Conservation (phyloP, 1,140 invertebrate species). For the Calliopsis andreniformis region DNA sequence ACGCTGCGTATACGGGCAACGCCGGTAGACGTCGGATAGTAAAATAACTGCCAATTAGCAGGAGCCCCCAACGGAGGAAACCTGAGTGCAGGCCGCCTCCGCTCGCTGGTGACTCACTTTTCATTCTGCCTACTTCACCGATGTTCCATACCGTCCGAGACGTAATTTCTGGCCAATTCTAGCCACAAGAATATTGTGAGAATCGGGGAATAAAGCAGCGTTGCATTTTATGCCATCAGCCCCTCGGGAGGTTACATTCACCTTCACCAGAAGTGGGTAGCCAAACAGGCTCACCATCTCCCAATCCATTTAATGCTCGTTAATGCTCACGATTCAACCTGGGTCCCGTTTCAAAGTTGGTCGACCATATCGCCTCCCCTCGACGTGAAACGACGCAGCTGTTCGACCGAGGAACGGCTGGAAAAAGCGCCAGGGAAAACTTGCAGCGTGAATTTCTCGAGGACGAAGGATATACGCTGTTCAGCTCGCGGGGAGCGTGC, state of each 20-base stretch:
- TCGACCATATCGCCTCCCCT: background rate
- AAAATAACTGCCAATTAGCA: slow-evolving; percentile 68
- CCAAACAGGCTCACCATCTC: too few relatives aligned
- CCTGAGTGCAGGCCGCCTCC: slow-evolving; percentile 23
- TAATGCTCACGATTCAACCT: background rate
- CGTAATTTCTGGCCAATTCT: too few relatives aligned
- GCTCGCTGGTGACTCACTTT: slow-evolving; percentile 54
- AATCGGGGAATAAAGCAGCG: too few relatives aligned
- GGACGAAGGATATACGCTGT: slow-evolving; percentile 19
- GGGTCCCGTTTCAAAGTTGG: background rate
- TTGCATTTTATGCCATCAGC: too few relatives aligned
- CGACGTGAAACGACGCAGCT: slow-evolving; percentile 45
- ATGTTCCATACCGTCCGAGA: too few relatives aligned
- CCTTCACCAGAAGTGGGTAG: too few relatives aligned
- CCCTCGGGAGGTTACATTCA: too few relatives aligned
- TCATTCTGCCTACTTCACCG: slow-evolving; percentile 8
- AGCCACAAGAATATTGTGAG: too few relatives aligned
- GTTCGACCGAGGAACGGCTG: background rate
- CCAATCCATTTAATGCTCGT: slow-evolving; percentile 3
- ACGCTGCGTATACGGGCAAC: slow-evolving; percentile 54
- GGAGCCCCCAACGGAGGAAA: slow-evolving; percentile 44
- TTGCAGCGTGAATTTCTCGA: slow-evolving; percentile 3
- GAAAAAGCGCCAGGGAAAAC: slow-evolving; percentile 15
- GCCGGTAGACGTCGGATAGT: slow-evolving; percentile 61
- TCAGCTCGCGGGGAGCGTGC: background rate